Evolutionary conservation across 2,113 vertebrate genomes (phyloP).

Genomic region (Prinia subflava): DNA sequence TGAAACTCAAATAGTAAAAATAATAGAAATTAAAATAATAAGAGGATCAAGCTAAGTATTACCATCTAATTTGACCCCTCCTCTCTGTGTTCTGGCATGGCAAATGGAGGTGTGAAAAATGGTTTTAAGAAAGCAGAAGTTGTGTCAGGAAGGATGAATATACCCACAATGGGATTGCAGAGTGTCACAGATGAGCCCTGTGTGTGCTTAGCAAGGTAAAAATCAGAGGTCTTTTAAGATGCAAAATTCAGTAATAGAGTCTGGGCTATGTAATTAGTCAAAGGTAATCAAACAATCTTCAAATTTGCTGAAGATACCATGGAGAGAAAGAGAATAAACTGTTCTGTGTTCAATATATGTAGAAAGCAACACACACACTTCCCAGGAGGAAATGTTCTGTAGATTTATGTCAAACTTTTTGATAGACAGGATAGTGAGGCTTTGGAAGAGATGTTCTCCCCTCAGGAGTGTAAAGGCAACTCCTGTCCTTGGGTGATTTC

Average conservation of each 20-base stretch:
- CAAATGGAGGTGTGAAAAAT: background rate
- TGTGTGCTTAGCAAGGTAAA: background rate
- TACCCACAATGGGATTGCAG: background rate
- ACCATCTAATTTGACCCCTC: background rate
- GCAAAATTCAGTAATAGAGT: background rate
- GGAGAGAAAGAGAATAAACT: background rate
- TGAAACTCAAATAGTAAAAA: background rate
- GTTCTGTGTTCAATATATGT: background rate
- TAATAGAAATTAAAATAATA: background rate
- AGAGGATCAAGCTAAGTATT: background rate
- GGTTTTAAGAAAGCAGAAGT: background rate
- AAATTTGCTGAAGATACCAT: background rate
- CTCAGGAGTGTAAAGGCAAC: background rate
- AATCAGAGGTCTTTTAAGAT: background rate
- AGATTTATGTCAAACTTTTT: background rate
- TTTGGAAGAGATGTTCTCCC: background rate
- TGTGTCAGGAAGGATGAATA: background rate
- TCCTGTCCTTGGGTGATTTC: background rate
- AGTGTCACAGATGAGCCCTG: background rate
- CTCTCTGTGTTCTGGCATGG: background rate
- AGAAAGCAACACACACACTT: background rate
- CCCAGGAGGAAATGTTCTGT: background rate
- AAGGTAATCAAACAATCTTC: background rate
- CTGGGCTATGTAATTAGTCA: background rate
- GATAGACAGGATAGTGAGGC: background rate